Base-by-base conservation (phyloP, 2,888 invertebrate genomes). In the Cosmia pyralina region DNA sequence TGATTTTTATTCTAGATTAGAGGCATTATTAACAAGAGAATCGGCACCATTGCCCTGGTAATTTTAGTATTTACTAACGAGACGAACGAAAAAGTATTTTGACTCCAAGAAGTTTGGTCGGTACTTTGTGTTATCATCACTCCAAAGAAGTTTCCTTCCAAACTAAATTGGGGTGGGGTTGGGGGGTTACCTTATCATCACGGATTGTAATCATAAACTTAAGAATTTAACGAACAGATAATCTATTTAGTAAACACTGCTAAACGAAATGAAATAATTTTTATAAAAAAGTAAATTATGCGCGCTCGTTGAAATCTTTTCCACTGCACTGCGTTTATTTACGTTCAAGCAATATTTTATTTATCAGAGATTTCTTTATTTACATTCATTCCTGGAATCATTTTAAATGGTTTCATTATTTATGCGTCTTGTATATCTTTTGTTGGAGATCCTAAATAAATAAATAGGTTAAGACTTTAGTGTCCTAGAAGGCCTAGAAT, bases 281-380 rank as follows among this genome's bases (percentile, higher is more conserved):
- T n/a, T n/a, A 6, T 8, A 15, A 53, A 34, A 28, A 44, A 13
- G 8, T 15, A 8, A 10, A 34, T 28, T 28, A 28, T 4, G 34
- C 28, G 67, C 86, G 86, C 89, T 82, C 90, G 90, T 90, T 90
- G 88, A 90, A 78, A 87, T 90, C 90, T 90, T 90, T 90, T 89
- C 73, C 79, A 88, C 87, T 79, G 79, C 80, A 79, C 28, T 63
- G 41, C 38, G n/a, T 62, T 70, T 55, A 44, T 67, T 66, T 57
- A 62, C 62, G 62, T 19, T 11, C 41, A 6, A 64, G 1, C 22
- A 41, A 44, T 53, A 48, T 53, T 52, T 4, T 41, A 60, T 53
- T 17, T 57, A 8, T n/a, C 48, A n/a, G n/a, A n/a, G n/a, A n/a
- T n/a, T n/a, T n/a, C n/a, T n/a, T n/a, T n/a, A n/a, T n/a, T n/a